Evolutionary conservation across 2,888 invertebrate genomes (phyloP).

Genomic region (Mayetiola destructor): DNA sequence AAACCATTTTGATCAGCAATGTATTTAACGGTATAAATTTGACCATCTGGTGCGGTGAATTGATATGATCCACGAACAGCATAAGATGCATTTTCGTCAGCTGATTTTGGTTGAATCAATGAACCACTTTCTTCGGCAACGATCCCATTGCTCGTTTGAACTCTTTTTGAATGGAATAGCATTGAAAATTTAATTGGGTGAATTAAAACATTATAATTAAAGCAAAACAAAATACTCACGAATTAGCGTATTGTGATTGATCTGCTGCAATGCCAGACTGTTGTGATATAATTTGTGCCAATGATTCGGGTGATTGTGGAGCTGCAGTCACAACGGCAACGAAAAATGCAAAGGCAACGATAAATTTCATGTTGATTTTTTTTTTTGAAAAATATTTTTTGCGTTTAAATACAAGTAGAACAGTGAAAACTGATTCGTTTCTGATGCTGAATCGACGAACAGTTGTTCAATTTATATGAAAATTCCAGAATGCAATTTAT

Average conservation of each 20-base stretch:
- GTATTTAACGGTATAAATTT: not conserved
- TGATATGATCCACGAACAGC: not conserved
- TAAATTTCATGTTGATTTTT: not conserved
- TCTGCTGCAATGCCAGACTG: not conserved
- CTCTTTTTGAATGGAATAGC: not conserved
- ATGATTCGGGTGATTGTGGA: not conserved
- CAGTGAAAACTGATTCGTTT: no score
- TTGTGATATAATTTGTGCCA: not conserved
- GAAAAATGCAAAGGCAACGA: not conserved
- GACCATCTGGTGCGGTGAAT: not conserved
- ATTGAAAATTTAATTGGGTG: not conserved
- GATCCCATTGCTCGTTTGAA: not conserved
- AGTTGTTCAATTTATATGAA: no score
- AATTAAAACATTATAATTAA: no score
- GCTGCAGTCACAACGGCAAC: not conserved
- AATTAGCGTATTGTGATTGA: not conserved
- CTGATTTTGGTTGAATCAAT: not conserved
- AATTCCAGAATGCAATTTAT: no score
- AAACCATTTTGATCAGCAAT: conserved; percentile 46
- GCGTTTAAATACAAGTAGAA: not conserved
- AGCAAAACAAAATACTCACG: no score
- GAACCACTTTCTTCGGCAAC: not conserved
- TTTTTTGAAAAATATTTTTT: not conserved
- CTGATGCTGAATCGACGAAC: no score
- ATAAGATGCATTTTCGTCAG: not conserved